Conservation (phyloP, 2,797 vertebrate species). For the Chrysocyon brachyurus region DNA sequence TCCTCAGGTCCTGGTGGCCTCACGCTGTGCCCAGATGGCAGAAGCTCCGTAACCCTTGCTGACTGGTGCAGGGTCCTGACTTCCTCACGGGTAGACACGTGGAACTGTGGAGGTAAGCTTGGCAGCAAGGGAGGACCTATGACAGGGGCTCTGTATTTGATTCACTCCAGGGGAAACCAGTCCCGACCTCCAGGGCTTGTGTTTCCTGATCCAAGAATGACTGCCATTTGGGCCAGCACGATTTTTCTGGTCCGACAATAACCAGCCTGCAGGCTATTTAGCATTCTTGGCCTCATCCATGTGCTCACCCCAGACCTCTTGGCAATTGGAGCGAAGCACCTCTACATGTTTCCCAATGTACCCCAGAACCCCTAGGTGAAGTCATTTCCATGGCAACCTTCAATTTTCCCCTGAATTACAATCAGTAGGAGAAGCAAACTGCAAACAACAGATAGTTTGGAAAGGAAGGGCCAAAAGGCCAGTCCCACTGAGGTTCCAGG, state of each 20-base stretch:
- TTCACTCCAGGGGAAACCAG: too few species aligned
- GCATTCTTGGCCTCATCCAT: rapidly evolving
- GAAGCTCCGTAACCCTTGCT: not conserved
- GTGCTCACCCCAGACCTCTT: too few species aligned
- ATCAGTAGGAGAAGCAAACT: not conserved
- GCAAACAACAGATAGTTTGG: not conserved
- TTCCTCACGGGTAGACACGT: rapidly evolving
- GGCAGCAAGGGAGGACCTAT: rapidly evolving
- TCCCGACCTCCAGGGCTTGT: rapidly evolving
- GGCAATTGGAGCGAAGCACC: not conserved
- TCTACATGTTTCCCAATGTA: not conserved
- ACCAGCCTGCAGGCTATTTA: rapidly evolving
- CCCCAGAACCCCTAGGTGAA: not conserved
- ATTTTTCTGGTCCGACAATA: too few species aligned
- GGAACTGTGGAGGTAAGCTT: not conserved
- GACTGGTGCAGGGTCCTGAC: rapidly evolving
- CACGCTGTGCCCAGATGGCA: too few species aligned
- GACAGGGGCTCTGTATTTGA: not conserved
- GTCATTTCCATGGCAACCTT: not conserved
- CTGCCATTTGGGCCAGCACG: not conserved
- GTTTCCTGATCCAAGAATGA: not conserved
- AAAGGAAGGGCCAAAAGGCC: not conserved
- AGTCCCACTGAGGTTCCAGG: not conserved
- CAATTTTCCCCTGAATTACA: too few species aligned
- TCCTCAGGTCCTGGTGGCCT: too few species aligned